Percentiles rank a stretch among this genome's conserved stretches.
Conservation (phyloP, 2,797 vertebrate genomes). For the Caiman crocodilus region DNA sequence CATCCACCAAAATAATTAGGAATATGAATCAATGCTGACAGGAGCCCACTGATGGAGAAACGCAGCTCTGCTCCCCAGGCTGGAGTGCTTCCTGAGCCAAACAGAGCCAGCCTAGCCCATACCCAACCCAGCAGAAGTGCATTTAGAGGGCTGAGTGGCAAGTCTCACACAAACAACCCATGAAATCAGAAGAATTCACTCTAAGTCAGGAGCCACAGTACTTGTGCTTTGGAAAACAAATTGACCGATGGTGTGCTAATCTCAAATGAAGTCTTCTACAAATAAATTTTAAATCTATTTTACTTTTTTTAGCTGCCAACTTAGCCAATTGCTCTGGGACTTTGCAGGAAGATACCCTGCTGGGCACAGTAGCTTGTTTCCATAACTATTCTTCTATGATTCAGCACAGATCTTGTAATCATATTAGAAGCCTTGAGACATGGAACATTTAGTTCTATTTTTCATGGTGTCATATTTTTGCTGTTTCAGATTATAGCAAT, state of each 20-base stretch:
- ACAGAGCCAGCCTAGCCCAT: not conserved
- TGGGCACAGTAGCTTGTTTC: not conserved
- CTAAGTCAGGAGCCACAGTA: not conserved
- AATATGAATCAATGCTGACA: not conserved
- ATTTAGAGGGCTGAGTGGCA: not conserved
- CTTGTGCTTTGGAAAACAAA: not conserved
- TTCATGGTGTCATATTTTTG: not conserved
- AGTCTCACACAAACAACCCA: not conserved
- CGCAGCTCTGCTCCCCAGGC: not conserved
- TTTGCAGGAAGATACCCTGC: not conserved
- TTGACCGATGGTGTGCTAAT: too few relatives aligned
- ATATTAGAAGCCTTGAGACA: not conserved
- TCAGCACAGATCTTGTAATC: not conserved
- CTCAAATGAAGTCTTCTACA: not conserved
- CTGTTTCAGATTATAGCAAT: not conserved
- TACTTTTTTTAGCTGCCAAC: too few relatives aligned
- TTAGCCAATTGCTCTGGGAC: not conserved
- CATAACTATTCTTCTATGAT: not conserved
- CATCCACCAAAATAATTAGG: not conserved
- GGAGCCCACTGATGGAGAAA: not conserved
- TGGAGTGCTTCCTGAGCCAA: not conserved
- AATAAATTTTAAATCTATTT: not conserved
- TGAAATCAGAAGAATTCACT: not conserved
- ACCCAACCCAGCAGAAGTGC: not conserved
- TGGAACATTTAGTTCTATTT: not conserved